Evolutionary conservation across 2,888 invertebrate genomes (phyloP), one percentile per base, ranked within the genome.

Genomic region (Cynaeus angustus): DNA sequence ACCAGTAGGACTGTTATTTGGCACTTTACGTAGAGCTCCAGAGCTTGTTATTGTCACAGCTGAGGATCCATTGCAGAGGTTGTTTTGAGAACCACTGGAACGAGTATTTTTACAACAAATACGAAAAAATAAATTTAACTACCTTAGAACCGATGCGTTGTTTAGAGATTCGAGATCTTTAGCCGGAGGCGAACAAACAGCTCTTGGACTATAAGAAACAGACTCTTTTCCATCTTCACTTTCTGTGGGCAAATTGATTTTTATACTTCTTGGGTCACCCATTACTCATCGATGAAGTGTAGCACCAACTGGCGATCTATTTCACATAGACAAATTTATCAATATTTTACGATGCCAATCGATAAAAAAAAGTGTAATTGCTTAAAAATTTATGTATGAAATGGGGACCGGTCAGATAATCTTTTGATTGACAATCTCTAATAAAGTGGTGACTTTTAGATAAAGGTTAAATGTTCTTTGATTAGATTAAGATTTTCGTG

Each of bases 11-110:
- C 89, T 90, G 68, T 88, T 90, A 81, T 94, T 94, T 70, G 91
- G 92, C 58, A 93, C 88, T 85, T 94, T 94, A 10, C 92, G 90
- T 28, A 84, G 75, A 14, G 85, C 78, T 30, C 81, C 81, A 37
- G 81, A 79, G 13, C 82, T 84, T 64, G 83, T 85, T 64, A 84
- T 79, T 64, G 79, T 77, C 33, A 86, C 85, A 9, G 87, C 85
- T 53, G 83, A 79, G 38, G 88, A 88, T 12, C 92, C 92, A 82
- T 93, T 93, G 87, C 92, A 92, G 13, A 92, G 83, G 76, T 92
- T 92, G 73, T 89, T 90, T 85, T 92, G 92, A 50, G 92, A 92
- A 73, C 91, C 90, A 72, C 91, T 91, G 89, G 43, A 88, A 89
- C 21, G n/a, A 21, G 2, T 21, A 3, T 21, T 21, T 21, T 21